A percentile compares a stretch with the other conserved stretches of the same genome.
Conservation (phyloP, 2,888 invertebrate species). For the Cephus rjabovi region DNA sequence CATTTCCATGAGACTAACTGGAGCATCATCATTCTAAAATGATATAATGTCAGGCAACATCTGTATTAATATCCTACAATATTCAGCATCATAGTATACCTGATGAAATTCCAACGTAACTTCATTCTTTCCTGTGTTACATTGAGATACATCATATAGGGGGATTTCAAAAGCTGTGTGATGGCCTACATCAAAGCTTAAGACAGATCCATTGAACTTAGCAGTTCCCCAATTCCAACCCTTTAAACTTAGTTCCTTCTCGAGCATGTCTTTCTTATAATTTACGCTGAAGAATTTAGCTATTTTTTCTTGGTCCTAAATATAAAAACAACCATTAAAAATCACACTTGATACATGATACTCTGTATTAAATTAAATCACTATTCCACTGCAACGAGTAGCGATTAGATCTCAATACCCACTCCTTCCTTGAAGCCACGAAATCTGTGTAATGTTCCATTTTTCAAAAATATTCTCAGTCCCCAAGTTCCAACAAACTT, state of each 20-base stretch:
- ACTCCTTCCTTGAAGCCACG: conserved; percentile 93
- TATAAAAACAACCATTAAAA: conserved; percentile 12
- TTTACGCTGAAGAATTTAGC: conserved; percentile 87
- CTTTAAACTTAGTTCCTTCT: conserved; percentile 92
- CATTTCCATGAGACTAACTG: conserved; percentile 97
- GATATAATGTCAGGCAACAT: background rate
- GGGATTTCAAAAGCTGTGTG: conserved; percentile 96
- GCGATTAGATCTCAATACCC: conserved; percentile 51
- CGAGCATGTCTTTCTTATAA: conserved; percentile 88
- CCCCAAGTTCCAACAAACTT: conserved; percentile 93
- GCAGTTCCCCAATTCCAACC: conserved; percentile 99
- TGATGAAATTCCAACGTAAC: conserved; percentile 98
- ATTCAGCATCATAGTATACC: conserved; percentile 63
- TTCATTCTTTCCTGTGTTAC: conserved; percentile 97
- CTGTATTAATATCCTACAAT: background rate
- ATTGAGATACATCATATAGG: conserved; percentile 94
- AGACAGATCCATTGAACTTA: conserved; percentile 88
- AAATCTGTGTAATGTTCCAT: conserved; percentile 90
- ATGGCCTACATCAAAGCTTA: conserved; percentile 86
- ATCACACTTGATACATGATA: background rate
- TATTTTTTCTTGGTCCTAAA: conserved; percentile 91
- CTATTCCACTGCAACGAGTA: background rate
- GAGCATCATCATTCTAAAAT: conserved; percentile 93
- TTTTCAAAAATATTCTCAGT: conserved; percentile 88
- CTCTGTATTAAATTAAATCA: conserved; percentile 4